Evolutionary conservation across 2,797 vertebrate species (phyloP), one percentile per base, ranked within the genome.

Genomic region (Micrastur ruficollis): DNA sequence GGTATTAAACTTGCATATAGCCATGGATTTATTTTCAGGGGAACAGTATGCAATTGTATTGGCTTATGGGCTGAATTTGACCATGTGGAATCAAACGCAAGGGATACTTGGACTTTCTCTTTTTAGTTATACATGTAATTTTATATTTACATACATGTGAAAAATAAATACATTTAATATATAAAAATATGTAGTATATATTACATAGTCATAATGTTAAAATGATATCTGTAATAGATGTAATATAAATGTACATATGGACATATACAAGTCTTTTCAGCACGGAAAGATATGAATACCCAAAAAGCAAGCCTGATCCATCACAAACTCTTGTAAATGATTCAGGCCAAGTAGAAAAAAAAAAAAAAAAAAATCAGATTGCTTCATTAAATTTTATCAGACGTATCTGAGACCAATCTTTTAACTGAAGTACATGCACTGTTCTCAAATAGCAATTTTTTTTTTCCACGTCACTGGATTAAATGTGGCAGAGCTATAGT

Each of bases 171-270:
- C 13, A 40, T 32, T 58, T 63, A 14, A 34, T 82, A 8, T n/a
- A 15, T 55, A 40, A 81, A 73, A 50, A 27, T 4, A 46, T 18
- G 4, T 55, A 26, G 6, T 38, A 9, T 63, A 18, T 83, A 47
- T 52, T 56, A 13, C 3, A 12, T 53, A 36, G 4, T 56, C 8
- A 29, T 70, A 40, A 23, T 73, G 38, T 7, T 81, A 34, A 81
- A 87, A 49, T n/a, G 20, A 6, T 53, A 38, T 50, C 7, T 0
- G 0, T 75, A 34, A 29, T 42, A 32, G 3, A 23, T 55, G 10
- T 12, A 26, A 18, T 9, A 2, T 46, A 23, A 46, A 53, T 78
- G 10, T 74, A 42, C 8, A 8, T 70, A 31, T 16, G 29, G 32
- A 20, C 15, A 32, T 32, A 56, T 1, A 25, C 31, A 59, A 52